Evolutionary conservation across 2,113 vertebrate genomes (phyloP).

Genomic region (Equus quagga): DNA sequence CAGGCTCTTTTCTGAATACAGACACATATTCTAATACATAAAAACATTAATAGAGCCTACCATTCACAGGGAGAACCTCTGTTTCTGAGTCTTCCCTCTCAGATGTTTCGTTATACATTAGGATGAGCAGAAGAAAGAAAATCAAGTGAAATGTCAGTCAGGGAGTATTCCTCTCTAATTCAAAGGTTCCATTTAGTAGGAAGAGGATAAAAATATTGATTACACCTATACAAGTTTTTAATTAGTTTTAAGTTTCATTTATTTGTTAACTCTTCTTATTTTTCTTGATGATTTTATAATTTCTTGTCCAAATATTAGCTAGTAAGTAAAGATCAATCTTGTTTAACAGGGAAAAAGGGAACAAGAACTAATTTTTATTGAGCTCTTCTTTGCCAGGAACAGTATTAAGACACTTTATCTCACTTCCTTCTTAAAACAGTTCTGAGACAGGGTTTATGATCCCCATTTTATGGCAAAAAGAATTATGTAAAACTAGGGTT

Average conservation of each 20-base stretch:
- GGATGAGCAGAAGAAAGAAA: background rate
- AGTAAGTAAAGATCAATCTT: background rate
- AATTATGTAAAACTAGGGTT: background rate
- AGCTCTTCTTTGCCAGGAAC: background rate
- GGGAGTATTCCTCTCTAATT: background rate
- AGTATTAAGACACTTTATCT: background rate
- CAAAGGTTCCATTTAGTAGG: background rate
- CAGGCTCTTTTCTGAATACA: background rate
- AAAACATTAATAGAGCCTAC: background rate
- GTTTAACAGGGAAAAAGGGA: background rate
- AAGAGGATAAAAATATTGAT: background rate
- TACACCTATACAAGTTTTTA: background rate
- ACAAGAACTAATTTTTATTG: background rate
- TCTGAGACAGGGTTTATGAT: conserved; percentile 47
- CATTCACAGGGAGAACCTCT: background rate
- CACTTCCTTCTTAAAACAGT: conserved; percentile 46
- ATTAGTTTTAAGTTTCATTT: background rate
- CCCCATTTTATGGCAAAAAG: background rate
- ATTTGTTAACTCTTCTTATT: background rate
- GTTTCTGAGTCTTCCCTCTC: background rate
- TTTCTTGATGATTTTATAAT: background rate
- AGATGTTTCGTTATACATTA: background rate
- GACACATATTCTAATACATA: background rate
- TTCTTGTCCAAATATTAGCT: conserved; percentile 4
- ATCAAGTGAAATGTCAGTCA: background rate